phyloP scores from a whole-genome alignment of 2,888 invertebrate genomes.

The Drosophila yooni region DNA sequence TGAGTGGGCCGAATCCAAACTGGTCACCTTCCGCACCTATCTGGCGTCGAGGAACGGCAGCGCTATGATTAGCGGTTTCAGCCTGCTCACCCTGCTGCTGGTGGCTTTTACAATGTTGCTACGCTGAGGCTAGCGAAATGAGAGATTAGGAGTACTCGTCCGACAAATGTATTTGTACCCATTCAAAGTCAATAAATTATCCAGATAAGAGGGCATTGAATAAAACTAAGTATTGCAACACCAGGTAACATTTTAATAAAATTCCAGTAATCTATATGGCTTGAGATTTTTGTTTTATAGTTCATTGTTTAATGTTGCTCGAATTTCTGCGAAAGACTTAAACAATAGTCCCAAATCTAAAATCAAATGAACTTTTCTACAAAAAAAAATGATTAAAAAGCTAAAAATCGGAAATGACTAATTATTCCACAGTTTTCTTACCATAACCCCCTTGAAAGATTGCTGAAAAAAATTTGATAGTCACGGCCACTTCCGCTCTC shows the following conservation, averaged over 20 bases:
- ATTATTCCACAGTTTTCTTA: background rate
- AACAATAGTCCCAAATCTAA: background rate
- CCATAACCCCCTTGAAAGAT: background rate
- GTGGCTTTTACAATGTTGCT: slow-evolving; percentile 54
- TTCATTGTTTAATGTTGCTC: background rate
- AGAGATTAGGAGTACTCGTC: background rate
- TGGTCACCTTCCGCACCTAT: slow-evolving; percentile 70
- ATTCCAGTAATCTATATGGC: slow-evolving; percentile 35
- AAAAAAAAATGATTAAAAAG: background rate
- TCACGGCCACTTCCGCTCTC: background rate
- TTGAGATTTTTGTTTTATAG: background rate
- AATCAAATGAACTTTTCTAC: background rate
- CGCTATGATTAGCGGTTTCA: slow-evolving; percentile 59
- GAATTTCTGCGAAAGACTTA: background rate
- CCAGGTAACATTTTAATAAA: slow-evolving; percentile 38
- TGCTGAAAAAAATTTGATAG: fast-evolving
- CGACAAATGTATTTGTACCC: slow-evolving; percentile 52
- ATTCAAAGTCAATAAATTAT: slow-evolving; percentile 41
- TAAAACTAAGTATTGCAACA: slow-evolving; percentile 16
- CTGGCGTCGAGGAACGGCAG: slow-evolving; percentile 60
- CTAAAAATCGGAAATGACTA: background rate
- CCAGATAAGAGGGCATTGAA: slow-evolving; percentile 40
- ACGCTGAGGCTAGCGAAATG: slow-evolving; percentile 47
- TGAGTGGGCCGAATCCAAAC: slow-evolving; percentile 74
- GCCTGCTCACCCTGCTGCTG: slow-evolving; percentile 62